Evolutionary conservation across 2,888 invertebrate genomes (phyloP).

Genomic region (Zygaena filipendulae): DNA sequence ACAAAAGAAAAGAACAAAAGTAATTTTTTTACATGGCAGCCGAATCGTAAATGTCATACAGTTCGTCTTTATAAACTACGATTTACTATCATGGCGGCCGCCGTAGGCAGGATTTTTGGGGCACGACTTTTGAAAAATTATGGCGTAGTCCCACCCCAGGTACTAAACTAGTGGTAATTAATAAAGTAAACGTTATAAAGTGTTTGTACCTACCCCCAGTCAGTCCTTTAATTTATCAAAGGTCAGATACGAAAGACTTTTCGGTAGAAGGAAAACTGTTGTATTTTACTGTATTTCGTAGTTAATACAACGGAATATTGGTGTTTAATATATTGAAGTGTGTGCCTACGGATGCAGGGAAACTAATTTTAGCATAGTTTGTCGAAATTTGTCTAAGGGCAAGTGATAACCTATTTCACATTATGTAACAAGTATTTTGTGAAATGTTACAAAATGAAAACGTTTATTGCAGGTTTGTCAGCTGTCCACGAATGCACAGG

Average conservation of each 20-base stretch:
- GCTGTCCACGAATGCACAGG: constrained; percentile 78
- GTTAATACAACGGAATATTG: constrained; percentile 11
- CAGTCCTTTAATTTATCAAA: constrained; percentile 27
- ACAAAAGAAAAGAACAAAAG: too few species aligned
- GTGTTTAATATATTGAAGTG: constrained; percentile 23
- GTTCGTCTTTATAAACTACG: constrained; percentile 50
- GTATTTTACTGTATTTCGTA: constrained; percentile 35
- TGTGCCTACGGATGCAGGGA: constrained; percentile 14
- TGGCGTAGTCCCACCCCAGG: constrained; percentile 79
- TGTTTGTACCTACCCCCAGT: constrained; percentile 21
- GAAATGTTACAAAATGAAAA: constrained; percentile 51
- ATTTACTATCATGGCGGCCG: constrained; percentile 86
- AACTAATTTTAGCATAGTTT: too few species aligned
- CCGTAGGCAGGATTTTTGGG: constrained; percentile 87
- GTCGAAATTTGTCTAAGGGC: too few species aligned
- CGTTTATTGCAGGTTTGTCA: constrained; percentile 74
- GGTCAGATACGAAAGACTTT: constrained; percentile 22
- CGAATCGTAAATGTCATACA: constrained; percentile 49
- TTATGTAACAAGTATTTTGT: constrained; percentile 62
- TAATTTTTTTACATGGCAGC: too few species aligned
- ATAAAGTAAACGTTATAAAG: constrained; percentile 5
- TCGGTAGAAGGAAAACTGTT: constrained; percentile 29
- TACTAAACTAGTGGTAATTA: constrained; percentile 33
- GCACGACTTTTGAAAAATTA: constrained; percentile 83
- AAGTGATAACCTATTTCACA: constrained; percentile 59